These are phyloP conservation scores for Balaenoptera acutorostrata DNA, from an alignment of 2,113 vertebrate genomes.

Conservation along the genomic window DNA sequence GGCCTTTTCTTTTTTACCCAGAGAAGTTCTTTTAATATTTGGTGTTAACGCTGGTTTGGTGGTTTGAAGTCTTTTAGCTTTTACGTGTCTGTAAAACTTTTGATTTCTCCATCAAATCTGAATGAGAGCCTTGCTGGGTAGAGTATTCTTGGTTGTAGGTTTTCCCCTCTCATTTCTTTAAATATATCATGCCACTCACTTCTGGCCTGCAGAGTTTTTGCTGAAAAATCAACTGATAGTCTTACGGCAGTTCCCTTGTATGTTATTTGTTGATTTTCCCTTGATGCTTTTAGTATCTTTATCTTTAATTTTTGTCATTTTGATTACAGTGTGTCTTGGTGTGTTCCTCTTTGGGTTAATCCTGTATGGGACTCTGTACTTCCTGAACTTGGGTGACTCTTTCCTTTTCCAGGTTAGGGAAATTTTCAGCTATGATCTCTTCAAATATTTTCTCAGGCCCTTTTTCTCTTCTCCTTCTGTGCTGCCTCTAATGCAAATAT, in stretches of 20 bases:
- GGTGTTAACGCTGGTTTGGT: too few species aligned
- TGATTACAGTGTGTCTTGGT: not conserved
- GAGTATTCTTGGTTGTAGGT: not conserved
- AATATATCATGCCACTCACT: not conserved
- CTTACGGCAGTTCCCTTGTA: not conserved
- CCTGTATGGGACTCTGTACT: not conserved
- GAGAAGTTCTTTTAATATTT: too few species aligned
- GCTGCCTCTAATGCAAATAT: not conserved
- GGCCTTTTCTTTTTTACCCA: too few species aligned
- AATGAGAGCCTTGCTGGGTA: too few species aligned
- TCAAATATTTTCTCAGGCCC: not conserved
- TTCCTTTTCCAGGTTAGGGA: not conserved
- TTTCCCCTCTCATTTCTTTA: not conserved
- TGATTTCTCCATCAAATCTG: too few species aligned
- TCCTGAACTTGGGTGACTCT: not conserved
- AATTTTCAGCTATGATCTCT: not conserved
- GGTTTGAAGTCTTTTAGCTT: too few species aligned
- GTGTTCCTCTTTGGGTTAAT: not conserved
- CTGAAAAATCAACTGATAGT: not conserved
- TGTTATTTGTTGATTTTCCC: not conserved
- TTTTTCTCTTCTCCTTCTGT: not conserved
- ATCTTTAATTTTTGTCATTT: not conserved
- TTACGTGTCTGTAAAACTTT: too few species aligned
- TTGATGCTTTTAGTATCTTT: not conserved
- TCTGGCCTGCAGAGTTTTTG: not conserved